A percentile compares a stretch with the other conserved stretches of the same genome.
Evolutionary conservation across 2,113 vertebrate genomes (phyloP).

Genomic region (Mirza zaza): DNA sequence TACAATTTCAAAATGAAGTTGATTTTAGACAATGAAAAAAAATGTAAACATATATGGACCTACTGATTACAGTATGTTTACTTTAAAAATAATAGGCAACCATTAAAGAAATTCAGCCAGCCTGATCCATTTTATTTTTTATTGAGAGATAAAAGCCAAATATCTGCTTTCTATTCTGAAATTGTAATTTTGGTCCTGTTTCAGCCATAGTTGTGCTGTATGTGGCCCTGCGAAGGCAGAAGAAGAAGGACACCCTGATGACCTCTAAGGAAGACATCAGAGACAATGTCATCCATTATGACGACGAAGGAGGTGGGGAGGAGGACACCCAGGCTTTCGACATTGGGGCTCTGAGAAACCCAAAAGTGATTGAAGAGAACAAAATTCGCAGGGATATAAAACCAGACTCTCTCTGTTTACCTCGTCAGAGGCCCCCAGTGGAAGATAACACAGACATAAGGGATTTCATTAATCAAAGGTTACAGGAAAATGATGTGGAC

Average conservation of each 20-base stretch:
- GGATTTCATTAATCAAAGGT: conserved; percentile 94
- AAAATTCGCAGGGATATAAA: conserved; percentile 95
- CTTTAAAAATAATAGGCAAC: not conserved
- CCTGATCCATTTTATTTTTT: not conserved
- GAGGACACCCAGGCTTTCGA: conserved; percentile 99
- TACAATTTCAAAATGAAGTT: not conserved
- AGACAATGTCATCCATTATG: conserved; percentile 98
- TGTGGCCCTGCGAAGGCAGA: conserved; percentile 93
- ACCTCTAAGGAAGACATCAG: conserved; percentile 98
- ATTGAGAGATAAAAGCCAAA: not conserved
- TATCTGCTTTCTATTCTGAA: conserved; percentile 21
- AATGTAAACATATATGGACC: not conserved
- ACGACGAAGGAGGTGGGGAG: conserved; percentile 98
- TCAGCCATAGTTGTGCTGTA: conserved; percentile 97
- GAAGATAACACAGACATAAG: conserved; percentile 94
- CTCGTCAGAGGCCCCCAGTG: conserved; percentile 80
- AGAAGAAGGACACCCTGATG: conserved; percentile 97
- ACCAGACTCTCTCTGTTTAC: conserved; percentile 88
- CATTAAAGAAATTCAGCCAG: not conserved
- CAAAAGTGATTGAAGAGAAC: conserved; percentile 95
- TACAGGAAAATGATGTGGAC: conserved; percentile 93
- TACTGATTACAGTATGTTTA: not conserved
- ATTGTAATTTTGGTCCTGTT: conserved; percentile 52
- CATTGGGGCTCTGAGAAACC: conserved; percentile 96
- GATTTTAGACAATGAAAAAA: not conserved